A percentile compares a stretch with the other conserved stretches of the same genome.
Evolutionary conservation across 1,140 invertebrate species (phyloP).

Genomic region (Atta colombica): DNA sequence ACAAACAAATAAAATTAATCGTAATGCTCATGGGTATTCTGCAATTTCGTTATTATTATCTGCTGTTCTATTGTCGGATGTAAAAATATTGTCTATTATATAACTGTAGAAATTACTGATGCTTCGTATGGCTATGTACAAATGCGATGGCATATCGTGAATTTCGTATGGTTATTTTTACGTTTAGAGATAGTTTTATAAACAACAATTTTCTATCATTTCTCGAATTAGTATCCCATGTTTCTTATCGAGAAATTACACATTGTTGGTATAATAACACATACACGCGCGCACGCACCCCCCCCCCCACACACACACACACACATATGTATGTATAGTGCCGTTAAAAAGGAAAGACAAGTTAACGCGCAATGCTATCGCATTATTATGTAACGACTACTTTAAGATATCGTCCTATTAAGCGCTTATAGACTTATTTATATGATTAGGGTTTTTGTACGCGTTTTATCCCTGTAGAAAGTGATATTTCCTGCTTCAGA

Average conservation of each 20-base stretch:
- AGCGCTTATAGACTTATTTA: slow-evolving; percentile 72
- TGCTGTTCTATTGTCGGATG: slow-evolving; percentile 35
- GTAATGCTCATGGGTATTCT: slow-evolving; percentile 16
- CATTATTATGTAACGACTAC: slow-evolving; percentile 58
- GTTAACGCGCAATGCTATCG: slow-evolving; percentile 60
- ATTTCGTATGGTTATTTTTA: slow-evolving; percentile 30
- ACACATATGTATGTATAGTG: neutral
- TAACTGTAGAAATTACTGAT: slow-evolving; percentile 20
- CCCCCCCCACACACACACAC: too few species aligned
- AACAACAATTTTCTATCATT: slow-evolving; percentile 25
- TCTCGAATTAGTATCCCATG: slow-evolving; percentile 32
- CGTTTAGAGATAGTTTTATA: slow-evolving; percentile 6
- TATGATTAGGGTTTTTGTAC: slow-evolving; percentile 70
- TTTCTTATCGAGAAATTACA: slow-evolving; percentile 45
- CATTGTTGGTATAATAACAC: slow-evolving; percentile 52
- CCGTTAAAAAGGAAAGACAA: slow-evolving; percentile 39
- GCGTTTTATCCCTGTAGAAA: slow-evolving; percentile 65
- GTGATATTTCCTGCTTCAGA: slow-evolving; percentile 62
- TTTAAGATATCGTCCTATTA: slow-evolving; percentile 70
- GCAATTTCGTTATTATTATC: slow-evolving; percentile 51
- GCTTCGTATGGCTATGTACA: slow-evolving; percentile 25
- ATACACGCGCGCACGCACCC: too few species aligned
- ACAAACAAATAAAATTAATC: neutral
- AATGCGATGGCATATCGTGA: slow-evolving; percentile 17
- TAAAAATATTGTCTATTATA: slow-evolving; percentile 39